Conservation (phyloP, 1,140 invertebrate species). For the Hermatobates lingyangjiaoensis region DNA sequence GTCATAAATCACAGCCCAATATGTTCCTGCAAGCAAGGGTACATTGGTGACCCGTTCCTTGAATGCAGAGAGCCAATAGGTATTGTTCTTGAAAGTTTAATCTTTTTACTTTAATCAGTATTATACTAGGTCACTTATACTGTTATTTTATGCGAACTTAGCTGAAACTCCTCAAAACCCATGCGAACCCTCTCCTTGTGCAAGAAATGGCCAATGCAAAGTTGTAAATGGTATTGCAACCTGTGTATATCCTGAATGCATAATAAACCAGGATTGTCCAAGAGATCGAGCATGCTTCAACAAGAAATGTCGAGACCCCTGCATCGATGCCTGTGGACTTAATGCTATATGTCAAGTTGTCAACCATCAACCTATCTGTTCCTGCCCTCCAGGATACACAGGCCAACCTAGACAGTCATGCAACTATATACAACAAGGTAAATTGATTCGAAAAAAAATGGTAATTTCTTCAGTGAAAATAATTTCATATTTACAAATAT, state of each 20-base stretch:
- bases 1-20: constrained; percentile 26
- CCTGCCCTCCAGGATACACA: constrained; percentile 53
- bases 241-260: constrained; percentile 68
- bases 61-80: constrained; percentile 25
- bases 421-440: constrained; percentile 20
- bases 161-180: constrained; percentile 29
- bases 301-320: constrained; percentile 65
- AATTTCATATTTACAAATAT: too few species aligned
- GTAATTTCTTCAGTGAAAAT: background rate
- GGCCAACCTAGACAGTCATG: constrained; percentile 65
- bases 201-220: constrained; percentile 56
- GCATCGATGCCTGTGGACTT: constrained; percentile 56
- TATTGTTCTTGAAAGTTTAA: too few species aligned
- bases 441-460: constrained; percentile 1
- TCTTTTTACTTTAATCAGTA: too few species aligned
- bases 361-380: constrained; percentile 62
- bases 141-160: background rate
- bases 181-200: constrained; percentile 63
- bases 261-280: constrained; percentile 66
- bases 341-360: constrained; percentile 68
- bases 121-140: constrained; percentile 7
- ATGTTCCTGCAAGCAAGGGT: constrained; percentile 25
- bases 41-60: constrained; percentile 18
- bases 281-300: constrained; percentile 58
- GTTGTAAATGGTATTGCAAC: constrained; percentile 43